Percentiles rank a stretch among this genome's conserved stretches.
phyloP scores from a whole-genome alignment of 2,113 vertebrate species.

The Siniperca knerii region DNA sequence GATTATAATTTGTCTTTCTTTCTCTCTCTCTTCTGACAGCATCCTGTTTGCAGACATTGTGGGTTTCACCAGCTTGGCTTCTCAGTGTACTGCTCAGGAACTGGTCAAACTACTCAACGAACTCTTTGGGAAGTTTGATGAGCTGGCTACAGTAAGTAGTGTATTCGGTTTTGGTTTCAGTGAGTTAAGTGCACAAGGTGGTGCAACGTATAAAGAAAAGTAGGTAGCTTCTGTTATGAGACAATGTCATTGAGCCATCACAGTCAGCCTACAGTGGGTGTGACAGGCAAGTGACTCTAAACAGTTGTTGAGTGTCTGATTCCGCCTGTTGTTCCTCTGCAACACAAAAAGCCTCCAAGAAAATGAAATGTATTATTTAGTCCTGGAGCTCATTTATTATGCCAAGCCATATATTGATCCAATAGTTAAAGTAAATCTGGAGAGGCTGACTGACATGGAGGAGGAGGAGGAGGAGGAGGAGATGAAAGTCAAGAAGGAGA shows the following conservation, averaged over 20 bases:
- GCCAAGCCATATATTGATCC: conserved; percentile 67
- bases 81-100: conserved; percentile 98
- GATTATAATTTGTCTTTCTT: conserved; percentile 8
- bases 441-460: conserved; percentile 39
- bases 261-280: conserved; percentile 23
- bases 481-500: conserved; percentile 63
- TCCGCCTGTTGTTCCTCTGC: conserved; percentile 21
- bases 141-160: conserved; percentile 93
- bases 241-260: conserved; percentile 15
- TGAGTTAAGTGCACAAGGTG: neutral
- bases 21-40: conserved; percentile 78
- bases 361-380: conserved; percentile 61
- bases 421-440: conserved; percentile 48
- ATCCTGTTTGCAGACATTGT: conserved; percentile 99
- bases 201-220: neutral
- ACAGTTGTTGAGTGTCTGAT: conserved; percentile 46
- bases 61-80: conserved; percentile 97
- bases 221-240: conserved; percentile 20
- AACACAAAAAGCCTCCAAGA: conserved; percentile 51
- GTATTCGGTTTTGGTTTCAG: neutral
- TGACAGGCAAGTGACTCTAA: neutral
- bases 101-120: conserved; percentile 98
- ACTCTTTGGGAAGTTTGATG: conserved; percentile 98
- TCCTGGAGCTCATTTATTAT: conserved; percentile 64
- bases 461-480: conserved; percentile 44